These are phyloP conservation scores for Tachina fera DNA, from an alignment of 2,888 invertebrate genomes.

Conservation along the genomic window DNA sequence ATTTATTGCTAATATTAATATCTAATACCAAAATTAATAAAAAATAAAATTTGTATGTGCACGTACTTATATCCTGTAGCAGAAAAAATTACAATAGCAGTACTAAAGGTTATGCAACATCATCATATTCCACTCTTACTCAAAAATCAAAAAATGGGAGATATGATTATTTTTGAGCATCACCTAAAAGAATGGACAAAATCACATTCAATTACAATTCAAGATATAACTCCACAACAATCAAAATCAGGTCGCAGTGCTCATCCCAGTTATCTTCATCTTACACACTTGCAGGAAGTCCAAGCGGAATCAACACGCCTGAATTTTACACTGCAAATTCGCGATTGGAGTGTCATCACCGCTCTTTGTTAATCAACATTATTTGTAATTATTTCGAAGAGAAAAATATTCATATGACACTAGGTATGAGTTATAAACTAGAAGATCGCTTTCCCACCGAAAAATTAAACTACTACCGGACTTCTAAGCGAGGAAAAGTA, in stretches of 20 bases:
- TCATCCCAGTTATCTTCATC: conserved; percentile 9
- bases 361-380: conserved; percentile 8
- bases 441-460: background rate
- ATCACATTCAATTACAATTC: background rate
- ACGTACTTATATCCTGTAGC: no score
- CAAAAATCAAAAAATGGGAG: background rate
- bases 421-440: background rate
- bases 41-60: no score
- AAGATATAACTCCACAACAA: background rate
- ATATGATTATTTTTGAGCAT: background rate
- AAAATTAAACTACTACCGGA: conserved; percentile 3
- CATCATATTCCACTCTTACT: background rate
- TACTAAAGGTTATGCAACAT: no score
- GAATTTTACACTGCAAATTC: background rate
- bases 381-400: conserved; percentile 3
- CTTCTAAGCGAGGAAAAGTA: background rate
- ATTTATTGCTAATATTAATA: no score
- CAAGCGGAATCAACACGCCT: background rate
- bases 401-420: conserved; percentile 6
- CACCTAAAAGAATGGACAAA: background rate
- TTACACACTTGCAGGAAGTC: background rate
- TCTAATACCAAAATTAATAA: no score
- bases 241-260: conserved; percentile 5
- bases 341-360: conserved; percentile 4
- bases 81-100: no score